Conservation (phyloP, 2,797 vertebrate genomes). For the Varecia variegata region DNA sequence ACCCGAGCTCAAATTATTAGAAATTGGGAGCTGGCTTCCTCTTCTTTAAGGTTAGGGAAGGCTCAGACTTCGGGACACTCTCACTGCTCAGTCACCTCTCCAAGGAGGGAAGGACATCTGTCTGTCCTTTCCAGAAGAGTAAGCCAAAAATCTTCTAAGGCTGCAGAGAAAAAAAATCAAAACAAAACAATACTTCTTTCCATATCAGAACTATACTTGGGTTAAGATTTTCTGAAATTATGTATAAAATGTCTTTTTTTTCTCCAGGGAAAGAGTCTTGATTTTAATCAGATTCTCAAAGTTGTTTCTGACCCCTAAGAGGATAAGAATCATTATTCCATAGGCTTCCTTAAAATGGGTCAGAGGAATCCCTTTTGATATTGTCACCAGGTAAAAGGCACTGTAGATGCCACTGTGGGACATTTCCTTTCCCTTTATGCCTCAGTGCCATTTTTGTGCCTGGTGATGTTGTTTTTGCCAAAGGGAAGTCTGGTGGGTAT, state of each 20-base stretch:
- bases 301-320: background rate
- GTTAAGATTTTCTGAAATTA: slow-evolving; percentile 46
- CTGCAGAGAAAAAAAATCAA: background rate
- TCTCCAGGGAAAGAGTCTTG: background rate
- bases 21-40: background rate
- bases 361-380: background rate
- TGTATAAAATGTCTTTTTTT: background rate
- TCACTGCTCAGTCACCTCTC: background rate
- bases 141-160: background rate
- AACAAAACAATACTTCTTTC: background rate
- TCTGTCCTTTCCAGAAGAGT: background rate
- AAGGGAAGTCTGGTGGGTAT: background rate
- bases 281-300: slow-evolving; percentile 39
- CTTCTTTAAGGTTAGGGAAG: background rate
- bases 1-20: background rate
- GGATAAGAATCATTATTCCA: background rate
- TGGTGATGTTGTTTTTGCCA: background rate
- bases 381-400: slow-evolving; percentile 1
- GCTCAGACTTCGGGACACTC: background rate
- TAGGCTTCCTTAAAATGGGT: background rate
- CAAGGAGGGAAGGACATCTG: background rate
- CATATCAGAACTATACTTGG: background rate
- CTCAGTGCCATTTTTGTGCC: background rate
- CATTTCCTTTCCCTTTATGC: background rate
- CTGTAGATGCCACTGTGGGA: background rate